Base-by-base conservation (phyloP, 2,113 vertebrate genomes). In the Hepsetus odoe region DNA sequence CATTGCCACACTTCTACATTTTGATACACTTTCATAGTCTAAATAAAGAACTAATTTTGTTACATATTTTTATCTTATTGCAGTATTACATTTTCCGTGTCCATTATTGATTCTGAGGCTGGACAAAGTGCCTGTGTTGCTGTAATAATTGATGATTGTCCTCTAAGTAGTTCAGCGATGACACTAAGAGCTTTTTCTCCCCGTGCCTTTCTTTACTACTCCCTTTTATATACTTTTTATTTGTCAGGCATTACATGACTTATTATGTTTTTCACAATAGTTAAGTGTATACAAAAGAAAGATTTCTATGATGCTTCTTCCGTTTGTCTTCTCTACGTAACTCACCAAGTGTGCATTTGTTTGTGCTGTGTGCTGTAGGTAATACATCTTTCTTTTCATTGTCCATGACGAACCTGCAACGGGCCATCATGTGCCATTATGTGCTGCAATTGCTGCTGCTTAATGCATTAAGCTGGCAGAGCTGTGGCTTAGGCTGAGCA, bases 401-500 rank as follows among this genome's bases (percentile, higher is more conserved):
- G 51, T 68, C 73, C 51, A 61, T 83, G 72, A 66, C 74, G 33
- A 64, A 72, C 61, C 33, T 26, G 72, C 59, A 66, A 44, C 69
- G 70, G 49, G 73, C 70, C 80, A 77, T 65, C 66, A 64, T 64
- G 78, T 85, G 68, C 80, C 84, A 85, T 84, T 84, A 82, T 70
- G 77, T 72, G 51, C 67, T 72, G 83, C 68, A 55, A 69, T 69
- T 78, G 64, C 80, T 78, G 81, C 72, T 70, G 85, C 71, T 74
- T 88, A 85, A 88, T 84, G 84, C 80, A 81, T 12, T 74, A 51
- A 58, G 84, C 78, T 77, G 75, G 35, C 61, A 82, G 82, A 72
- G 74, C 77, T 72, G 80, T 82, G 84, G 86, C 83, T 65, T 82
- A 80, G 80, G 82, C 84, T 75, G 10, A 81, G 80, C 82, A 83